These are phyloP conservation scores for Drosophila koepferae DNA, from an alignment of 2,888 invertebrate species.

Conservation along the genomic window DNA sequence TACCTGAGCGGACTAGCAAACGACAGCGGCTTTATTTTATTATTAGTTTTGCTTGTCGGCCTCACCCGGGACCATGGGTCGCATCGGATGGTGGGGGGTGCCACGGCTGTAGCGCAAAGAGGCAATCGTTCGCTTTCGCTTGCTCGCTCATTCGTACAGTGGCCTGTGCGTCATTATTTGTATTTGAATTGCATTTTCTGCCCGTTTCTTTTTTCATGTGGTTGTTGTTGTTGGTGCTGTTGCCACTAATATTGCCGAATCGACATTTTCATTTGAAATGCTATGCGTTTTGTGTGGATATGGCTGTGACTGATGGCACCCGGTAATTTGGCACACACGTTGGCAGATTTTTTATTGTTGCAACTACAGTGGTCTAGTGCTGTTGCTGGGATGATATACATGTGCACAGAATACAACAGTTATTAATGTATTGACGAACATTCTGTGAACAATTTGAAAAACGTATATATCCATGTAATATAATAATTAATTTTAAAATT, in stretches of 20 bases:
- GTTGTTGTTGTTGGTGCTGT: slow-evolving; percentile 5
- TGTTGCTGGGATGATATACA: slow-evolving; percentile 15
- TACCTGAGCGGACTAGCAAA: slow-evolving; percentile 61
- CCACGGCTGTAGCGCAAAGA: slow-evolving; percentile 26
- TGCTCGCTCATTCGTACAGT: slow-evolving; percentile 51
- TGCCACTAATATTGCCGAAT: slow-evolving; percentile 12
- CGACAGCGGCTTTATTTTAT: slow-evolving; percentile 75
- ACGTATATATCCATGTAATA: neutral
- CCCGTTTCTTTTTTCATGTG: slow-evolving; percentile 1
- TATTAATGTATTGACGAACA: neutral
- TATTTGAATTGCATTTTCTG: slow-evolving; percentile 29
- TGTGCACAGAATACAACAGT: slow-evolving; percentile 27
- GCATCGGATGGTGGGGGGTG: slow-evolving; percentile 16
- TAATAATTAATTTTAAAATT: no score
- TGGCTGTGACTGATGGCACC: slow-evolving; percentile 24
- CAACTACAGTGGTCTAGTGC: slow-evolving; percentile 15
- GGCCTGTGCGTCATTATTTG: slow-evolving; percentile 26
- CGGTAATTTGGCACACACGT: slow-evolving; percentile 22
- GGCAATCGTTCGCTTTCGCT: slow-evolving; percentile 55
- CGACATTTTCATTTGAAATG: slow-evolving; percentile 26
- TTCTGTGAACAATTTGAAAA: neutral
- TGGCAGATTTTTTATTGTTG: slow-evolving; percentile 9
- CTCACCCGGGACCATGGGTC: slow-evolving; percentile 40
- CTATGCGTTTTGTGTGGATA: slow-evolving; percentile 10
- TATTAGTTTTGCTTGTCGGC: slow-evolving; percentile 72